Percentiles rank a stretch among this genome's conserved stretches.
Evolutionary conservation across 1,140 invertebrate species (phyloP).

Genomic region (Lepidurus couesii): DNA sequence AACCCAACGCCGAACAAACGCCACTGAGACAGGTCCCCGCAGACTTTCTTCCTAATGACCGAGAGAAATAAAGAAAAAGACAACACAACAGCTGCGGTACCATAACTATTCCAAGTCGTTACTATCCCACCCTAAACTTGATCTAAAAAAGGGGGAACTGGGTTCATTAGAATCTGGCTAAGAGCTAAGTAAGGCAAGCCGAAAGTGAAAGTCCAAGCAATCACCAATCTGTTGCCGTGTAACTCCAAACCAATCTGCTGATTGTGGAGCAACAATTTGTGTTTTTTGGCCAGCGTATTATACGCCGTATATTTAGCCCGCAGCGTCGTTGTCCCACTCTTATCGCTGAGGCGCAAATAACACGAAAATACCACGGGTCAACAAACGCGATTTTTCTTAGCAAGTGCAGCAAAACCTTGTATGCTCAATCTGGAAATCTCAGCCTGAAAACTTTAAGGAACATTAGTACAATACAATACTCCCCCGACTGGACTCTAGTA

Average conservation of each 20-base stretch:
- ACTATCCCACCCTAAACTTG: slow-evolving; percentile 1
- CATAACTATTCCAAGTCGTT: neutral
- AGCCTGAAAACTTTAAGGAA: neutral
- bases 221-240: neutral
- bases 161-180: slow-evolving; percentile 4
- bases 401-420: neutral
- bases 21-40: neutral
- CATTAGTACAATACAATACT: neutral
- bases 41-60: neutral
- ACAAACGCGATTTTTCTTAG: neutral
- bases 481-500: neutral
- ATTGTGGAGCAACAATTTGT: neutral
- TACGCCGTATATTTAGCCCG: neutral
- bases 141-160: neutral
- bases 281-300: neutral
- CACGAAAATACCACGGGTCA: neutral
- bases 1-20: neutral
- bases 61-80: neutral
- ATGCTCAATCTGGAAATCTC: neutral
- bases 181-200: neutral
- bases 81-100: neutral
- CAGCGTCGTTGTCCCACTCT: neutral
- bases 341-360: neutral
- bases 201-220: slow-evolving; percentile 7
- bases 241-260: neutral